Conservation (phyloP, 2,888 invertebrate genomes). For the Unio delphinus region DNA sequence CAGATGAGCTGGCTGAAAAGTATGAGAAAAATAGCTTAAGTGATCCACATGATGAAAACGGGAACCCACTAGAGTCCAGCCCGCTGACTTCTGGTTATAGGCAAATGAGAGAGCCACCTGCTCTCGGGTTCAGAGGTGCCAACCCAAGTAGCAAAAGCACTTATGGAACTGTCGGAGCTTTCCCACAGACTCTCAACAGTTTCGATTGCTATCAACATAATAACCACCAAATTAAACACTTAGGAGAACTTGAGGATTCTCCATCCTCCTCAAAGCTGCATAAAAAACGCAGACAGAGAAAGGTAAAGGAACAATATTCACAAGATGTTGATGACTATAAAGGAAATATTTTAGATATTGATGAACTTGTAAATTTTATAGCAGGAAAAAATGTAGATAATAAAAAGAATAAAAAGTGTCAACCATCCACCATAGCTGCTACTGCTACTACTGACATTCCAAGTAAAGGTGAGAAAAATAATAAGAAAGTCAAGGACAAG, state of each 20-base stretch:
- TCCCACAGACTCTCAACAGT: neutral
- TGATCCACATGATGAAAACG: conserved; percentile 49
- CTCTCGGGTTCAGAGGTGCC: conserved; percentile 21
- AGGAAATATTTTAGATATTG: conserved; percentile 41
- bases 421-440: conserved; percentile 12
- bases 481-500: conserved; percentile 48
- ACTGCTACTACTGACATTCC: conserved; percentile 32
- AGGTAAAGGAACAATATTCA: conserved; percentile 30
- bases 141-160: conserved; percentile 8
- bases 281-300: conserved; percentile 31
- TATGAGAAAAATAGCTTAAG: conserved; percentile 13
- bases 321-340: conserved; percentile 51
- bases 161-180: conserved; percentile 17
- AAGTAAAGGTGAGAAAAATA: conserved; percentile 35
- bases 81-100: conserved; percentile 28
- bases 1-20: conserved; percentile 37
- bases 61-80: conserved; percentile 47
- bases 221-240: neutral
- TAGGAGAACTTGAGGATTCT: conserved; percentile 8
- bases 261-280: conserved; percentile 4
- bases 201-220: neutral
- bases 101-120: conserved; percentile 56
- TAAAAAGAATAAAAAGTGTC: conserved; percentile 35
- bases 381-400: conserved; percentile 44
- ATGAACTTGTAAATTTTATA: conserved; percentile 53